Base-by-base conservation (phyloP, 2,113 vertebrate species). In the Noctilio leporinus region DNA sequence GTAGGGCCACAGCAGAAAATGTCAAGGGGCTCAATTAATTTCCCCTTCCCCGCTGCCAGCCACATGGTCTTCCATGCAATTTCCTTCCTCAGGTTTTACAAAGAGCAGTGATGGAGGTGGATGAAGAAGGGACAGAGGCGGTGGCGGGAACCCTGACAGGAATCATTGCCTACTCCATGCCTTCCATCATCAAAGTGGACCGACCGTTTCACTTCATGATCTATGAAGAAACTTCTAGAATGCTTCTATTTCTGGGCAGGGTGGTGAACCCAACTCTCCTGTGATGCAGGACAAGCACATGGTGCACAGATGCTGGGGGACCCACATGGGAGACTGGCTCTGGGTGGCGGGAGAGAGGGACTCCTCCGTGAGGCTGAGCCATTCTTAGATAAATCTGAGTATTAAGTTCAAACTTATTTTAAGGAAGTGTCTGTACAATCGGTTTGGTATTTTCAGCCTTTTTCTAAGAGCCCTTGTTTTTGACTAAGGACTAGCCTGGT, bases 171-270 rank as follows among this genome's bases (percentile, higher is more conserved):
- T 99, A 98, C 49, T 98, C 98, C 2, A 89, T 99, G 96, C 99
- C 99, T 80, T 96, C 94, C 73, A 70, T 94, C 72, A 98, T 99
- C 97, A 98, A 72, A 38, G 97, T 99, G 67, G 96, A 99, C 96
- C 98, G 98, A 62, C 99, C 99, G 0, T 99, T 99, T 95, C 99
- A 99, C 85, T 99, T 99, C 93, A 98, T 99, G 96, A 99, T 99
- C 94, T 99, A 99, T 89, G 99, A 99, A 59, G 99, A 99, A 96
- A 98, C 86, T 67, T 99, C 98, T 45, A 99, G 98, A 95, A 98
- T 98, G 62, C 96, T 99, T 91, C 94, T 99, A 17, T 99, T 99
- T 96, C 98, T 99, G 98, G 99, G 99, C 62, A 99, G 99, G 89
- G 98, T 99, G 59, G 98, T 98, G 80, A 98, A 99, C 95, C 99